These are phyloP conservation scores for Aplidium turbinatum DNA, from an alignment of 23 tunicate genomes.

Conservation along the genomic window DNA sequence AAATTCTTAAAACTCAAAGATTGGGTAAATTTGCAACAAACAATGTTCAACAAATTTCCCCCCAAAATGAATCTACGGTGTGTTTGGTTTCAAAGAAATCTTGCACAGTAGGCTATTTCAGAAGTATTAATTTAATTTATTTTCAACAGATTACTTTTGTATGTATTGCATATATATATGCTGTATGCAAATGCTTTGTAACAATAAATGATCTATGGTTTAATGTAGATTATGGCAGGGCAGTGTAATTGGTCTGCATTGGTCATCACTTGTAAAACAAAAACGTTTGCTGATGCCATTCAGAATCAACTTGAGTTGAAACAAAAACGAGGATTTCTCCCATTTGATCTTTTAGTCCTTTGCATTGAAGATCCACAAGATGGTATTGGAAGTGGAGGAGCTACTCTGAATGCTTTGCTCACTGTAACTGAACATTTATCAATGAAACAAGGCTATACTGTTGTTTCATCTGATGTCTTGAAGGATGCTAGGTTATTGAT, in stretches of 20 bases:
- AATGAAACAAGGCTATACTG: slow-evolving; percentile 50
- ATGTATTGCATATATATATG: too few relatives aligned
- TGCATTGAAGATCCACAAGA: slow-evolving; percentile 89
- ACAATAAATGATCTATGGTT: not conserved
- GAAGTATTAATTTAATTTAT: too few relatives aligned
- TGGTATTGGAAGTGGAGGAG: slow-evolving; percentile 91
- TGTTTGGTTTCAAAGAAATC: too few relatives aligned
- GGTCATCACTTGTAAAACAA: slow-evolving; percentile 70
- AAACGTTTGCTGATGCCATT: slow-evolving; percentile 53
- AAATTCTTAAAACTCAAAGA: too few relatives aligned
- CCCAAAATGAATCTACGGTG: too few relatives aligned
- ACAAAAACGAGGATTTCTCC: slow-evolving; percentile 47
- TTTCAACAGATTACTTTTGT: too few relatives aligned
- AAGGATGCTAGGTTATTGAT: slow-evolving; percentile 54
- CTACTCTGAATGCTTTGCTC: slow-evolving; percentile 81
- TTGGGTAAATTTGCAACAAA: too few relatives aligned
- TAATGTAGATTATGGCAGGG: too few relatives aligned
- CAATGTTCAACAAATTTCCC: too few relatives aligned
- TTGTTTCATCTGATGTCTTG: slow-evolving; percentile 79
- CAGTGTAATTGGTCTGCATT: slow-evolving; percentile 62
- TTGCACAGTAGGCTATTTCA: too few relatives aligned
- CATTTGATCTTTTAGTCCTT: slow-evolving; percentile 41
- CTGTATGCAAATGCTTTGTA: too few relatives aligned
- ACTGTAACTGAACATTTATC: slow-evolving; percentile 79
- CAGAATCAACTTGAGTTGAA: slow-evolving; percentile 44